Percentiles rank a stretch among this genome's conserved stretches.
These are phyloP conservation scores for Oceanodroma tethys DNA, from an alignment of 2,113 vertebrate species.

Conservation along the genomic window DNA sequence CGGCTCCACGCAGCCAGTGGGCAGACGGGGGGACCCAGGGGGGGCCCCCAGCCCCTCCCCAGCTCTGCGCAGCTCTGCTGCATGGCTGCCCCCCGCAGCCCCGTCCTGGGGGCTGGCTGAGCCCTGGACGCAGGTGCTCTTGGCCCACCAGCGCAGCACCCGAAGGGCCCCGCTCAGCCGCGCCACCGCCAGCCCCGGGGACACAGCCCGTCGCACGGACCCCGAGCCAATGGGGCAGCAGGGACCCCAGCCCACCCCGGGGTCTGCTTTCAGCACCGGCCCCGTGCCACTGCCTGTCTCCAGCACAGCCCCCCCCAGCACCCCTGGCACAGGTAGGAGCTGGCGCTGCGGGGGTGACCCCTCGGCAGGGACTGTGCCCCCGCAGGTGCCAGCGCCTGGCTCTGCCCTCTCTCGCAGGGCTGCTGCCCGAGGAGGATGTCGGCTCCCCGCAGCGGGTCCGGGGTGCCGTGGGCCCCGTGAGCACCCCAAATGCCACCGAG, in stretches of 20 bases:
- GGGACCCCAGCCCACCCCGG: background rate
- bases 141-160: conserved; percentile 9
- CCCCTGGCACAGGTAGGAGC: conserved; percentile 47
- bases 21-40: background rate
- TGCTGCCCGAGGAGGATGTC: conserved; percentile 12
- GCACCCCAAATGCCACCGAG: background rate
- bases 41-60: background rate
- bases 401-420: background rate
- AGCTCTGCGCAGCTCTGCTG: background rate
- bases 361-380: rapidly evolving
- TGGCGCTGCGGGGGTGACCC: background rate
- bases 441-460: conserved; percentile 67
- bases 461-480: conserved; percentile 51
- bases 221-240: rapidly evolving
- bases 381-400: rapidly evolving
- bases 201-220: background rate
- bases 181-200: background rate
- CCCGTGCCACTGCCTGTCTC: background rate
- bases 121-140: conserved; percentile 6
- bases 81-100: background rate
- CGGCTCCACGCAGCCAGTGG: rapidly evolving
- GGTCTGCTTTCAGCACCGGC: background rate
- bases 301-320: background rate
- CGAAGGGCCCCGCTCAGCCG: background rate
- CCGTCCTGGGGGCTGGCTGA: background rate